Base-by-base conservation (phyloP, 2,888 invertebrate genomes). In the Tenthredo livida region DNA sequence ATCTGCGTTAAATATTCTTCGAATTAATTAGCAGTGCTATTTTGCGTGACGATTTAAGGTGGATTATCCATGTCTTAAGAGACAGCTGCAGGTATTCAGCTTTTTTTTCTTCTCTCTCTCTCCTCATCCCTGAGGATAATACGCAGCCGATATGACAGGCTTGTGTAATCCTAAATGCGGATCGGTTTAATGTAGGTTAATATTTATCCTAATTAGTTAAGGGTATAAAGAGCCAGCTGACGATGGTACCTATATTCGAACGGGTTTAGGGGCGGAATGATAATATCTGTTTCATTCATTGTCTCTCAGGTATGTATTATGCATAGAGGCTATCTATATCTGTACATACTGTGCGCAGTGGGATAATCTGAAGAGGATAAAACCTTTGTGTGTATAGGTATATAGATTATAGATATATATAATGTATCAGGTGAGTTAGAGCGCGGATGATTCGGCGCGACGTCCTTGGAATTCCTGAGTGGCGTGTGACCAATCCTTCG, bases 151-250 rank as follows among this genome's bases (percentile, higher is more conserved):
- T 10, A 40, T 43, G 75, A 75, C 77, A 6, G 50, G 77, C 7
- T 29, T n/a, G 29, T 25, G n/a, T 15, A 43, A 58, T 77, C 84
- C 85, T 47, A 61, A 82, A 80, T 50, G 75, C 67, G 88, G 90
- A 90, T 91, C 89, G 90, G 88, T 84, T 87, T 90, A 91, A 90
- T 90, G 87, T 89, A 88, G 89, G 87, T 87, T 89, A 90, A 90
- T 89, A 89, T 88, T 90, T 86, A 90, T 90, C 89, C 91, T 90
- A 89, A 87, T 92, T 91, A 91, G 88, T 89, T 90, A 90, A 89
- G 85, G 85, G 89, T 88, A 84, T 73, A 29, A 73, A 73, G 50
- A 2, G n/a, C 1, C 54, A 37, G 54, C 7, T n/a, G n/a, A 54
- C 47, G 47, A 43, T 43, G 10, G 9, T 2, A 12, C 4, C 3